Conservation (phyloP, 2,888 invertebrate species). For the Drosophila rubida region DNA sequence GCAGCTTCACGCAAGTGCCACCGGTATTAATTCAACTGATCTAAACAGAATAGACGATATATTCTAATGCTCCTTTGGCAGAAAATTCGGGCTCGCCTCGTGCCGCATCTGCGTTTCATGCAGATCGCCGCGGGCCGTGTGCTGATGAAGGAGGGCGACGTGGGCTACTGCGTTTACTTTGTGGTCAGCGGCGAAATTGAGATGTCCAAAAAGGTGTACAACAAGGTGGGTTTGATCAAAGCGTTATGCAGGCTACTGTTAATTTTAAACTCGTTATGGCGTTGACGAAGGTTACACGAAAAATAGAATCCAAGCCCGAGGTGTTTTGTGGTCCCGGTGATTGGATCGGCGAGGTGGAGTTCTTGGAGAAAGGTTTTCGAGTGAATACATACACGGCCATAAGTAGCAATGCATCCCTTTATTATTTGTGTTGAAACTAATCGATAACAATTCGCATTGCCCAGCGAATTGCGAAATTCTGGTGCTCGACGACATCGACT, state of each 20-base stretch:
- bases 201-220: conserved; percentile 66
- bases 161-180: conserved; percentile 88
- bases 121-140: conserved; percentile 87
- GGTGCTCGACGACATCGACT: conserved; percentile 87
- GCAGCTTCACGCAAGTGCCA: conserved; percentile 88
- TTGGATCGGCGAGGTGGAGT: conserved; percentile 77
- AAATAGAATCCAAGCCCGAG: conserved; percentile 50
- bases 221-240: too few relatives aligned
- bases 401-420: too few relatives aligned
- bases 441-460: too few relatives aligned
- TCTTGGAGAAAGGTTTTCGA: conserved; percentile 62
- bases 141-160: conserved; percentile 88
- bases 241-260: too few relatives aligned
- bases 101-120: conserved; percentile 87
- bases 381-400: conserved; percentile 60
- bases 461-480: conserved; percentile 88
- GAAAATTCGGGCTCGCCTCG: conserved; percentile 87
- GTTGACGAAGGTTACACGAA: conserved; percentile 46
- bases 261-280: too few relatives aligned
- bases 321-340: conserved; percentile 80
- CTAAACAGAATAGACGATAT: too few relatives aligned
- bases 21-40: conserved; percentile 84
- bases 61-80: too few relatives aligned
- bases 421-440: too few relatives aligned
- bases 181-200: conserved; percentile 87